Evolutionary conservation across 2,888 invertebrate species (phyloP).

Genomic region (Aquatica leii): DNA sequence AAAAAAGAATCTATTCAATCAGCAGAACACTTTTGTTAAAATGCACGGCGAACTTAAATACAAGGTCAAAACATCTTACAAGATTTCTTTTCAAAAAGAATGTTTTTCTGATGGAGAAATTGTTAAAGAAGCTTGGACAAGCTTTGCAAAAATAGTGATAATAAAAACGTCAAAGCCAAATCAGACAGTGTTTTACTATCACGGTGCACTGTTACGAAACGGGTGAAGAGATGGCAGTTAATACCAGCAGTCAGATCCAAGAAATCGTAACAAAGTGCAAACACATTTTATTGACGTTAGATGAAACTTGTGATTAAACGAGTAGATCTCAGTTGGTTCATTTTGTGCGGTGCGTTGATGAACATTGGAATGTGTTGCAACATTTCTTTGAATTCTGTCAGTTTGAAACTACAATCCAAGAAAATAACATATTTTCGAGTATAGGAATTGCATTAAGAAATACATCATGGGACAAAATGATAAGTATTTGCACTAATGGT

Average conservation of each 20-base stretch:
- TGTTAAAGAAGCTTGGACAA: neutral
- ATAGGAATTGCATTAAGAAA: neutral
- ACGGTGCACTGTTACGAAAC: neutral
- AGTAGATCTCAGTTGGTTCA: neutral
- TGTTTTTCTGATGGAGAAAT: neutral
- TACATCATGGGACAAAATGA: neutral
- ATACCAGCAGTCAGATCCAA: neutral
- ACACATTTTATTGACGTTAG: neutral
- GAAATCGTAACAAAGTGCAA: slow-evolving; percentile 3
- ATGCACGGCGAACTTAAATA: too few species aligned
- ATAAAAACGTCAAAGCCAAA: neutral
- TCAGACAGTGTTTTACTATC: neutral
- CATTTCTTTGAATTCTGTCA: neutral
- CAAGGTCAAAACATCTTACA: too few species aligned
- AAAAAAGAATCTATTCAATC: too few species aligned
- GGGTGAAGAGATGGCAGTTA: neutral
- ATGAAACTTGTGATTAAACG: neutral
- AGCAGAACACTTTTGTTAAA: too few species aligned
- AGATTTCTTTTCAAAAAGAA: neutral
- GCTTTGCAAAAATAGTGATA: neutral
- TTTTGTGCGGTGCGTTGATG: neutral
- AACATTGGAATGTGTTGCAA: neutral
- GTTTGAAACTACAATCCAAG: neutral
- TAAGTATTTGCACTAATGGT: slow-evolving; percentile 4
- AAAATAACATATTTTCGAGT: neutral